These are phyloP conservation scores for Pomatostomus ruficeps DNA, from an alignment of 2,113 vertebrate genomes.

Conservation along the genomic window DNA sequence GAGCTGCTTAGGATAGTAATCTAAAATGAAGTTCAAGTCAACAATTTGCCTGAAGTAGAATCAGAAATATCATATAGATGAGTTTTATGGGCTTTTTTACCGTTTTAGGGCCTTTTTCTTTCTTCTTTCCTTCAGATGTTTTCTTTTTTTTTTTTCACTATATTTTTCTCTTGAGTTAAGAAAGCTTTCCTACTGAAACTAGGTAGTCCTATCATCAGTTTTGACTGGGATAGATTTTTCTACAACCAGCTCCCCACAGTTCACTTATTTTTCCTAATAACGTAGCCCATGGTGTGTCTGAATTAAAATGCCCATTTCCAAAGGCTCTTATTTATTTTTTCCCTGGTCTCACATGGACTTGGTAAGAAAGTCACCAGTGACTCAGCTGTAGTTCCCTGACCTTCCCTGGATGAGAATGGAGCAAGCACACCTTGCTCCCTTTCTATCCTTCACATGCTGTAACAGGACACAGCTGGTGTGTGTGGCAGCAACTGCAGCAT, in stretches of 20 bases:
- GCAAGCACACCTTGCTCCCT: background rate
- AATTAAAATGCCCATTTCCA: background rate
- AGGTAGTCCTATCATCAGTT: background rate
- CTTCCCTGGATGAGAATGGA: background rate
- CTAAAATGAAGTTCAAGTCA: background rate
- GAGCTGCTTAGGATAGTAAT: background rate
- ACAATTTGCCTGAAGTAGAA: background rate
- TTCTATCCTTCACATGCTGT: background rate
- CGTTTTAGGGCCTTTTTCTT: background rate
- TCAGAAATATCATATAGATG: background rate
- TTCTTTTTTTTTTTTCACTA: background rate
- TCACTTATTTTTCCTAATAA: background rate
- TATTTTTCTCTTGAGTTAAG: background rate
- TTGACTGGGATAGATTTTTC: background rate
- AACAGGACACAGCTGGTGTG: background rate
- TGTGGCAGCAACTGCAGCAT: background rate
- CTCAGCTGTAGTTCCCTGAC: background rate
- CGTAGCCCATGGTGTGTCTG: background rate
- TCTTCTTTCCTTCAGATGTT: background rate
- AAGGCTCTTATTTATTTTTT: background rate
- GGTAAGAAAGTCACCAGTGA: background rate
- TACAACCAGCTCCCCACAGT: background rate
- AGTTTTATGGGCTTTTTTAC: background rate
- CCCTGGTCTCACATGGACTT: background rate
- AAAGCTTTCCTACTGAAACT: background rate